phyloP scores from a whole-genome alignment of 1,140 invertebrate species.

The Euura lappo region DNA sequence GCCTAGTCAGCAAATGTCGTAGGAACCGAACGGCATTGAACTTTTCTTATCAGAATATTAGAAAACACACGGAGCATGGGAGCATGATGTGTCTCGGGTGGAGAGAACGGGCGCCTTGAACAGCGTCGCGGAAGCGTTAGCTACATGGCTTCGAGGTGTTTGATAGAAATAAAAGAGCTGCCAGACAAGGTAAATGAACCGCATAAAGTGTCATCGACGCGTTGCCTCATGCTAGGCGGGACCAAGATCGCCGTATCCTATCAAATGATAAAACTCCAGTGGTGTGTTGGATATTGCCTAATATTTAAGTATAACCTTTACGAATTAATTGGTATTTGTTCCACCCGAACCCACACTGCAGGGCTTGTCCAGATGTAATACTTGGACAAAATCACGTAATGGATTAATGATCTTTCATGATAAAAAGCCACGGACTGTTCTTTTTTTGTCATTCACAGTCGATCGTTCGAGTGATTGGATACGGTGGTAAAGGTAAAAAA shows the following conservation, averaged over 20 bases:
- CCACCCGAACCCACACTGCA: too few species aligned
- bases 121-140: not conserved
- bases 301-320: too few species aligned
- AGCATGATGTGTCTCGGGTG: not conserved
- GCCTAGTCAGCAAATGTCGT: too few species aligned
- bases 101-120: not conserved
- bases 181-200: conserved; percentile 30
- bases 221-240: not conserved
- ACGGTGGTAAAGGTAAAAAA: too few species aligned
- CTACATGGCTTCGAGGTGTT: conserved; percentile 21
- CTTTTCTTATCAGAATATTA: not conserved
- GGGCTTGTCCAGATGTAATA: too few species aligned
- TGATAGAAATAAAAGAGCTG: conserved; percentile 8
- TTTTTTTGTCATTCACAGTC: too few species aligned
- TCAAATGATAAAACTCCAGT: not conserved
- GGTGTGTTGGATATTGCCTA: not conserved
- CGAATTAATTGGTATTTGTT: too few species aligned
- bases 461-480: too few species aligned
- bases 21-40: not conserved
- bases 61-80: not conserved
- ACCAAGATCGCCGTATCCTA: not conserved
- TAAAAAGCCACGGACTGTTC: too few species aligned
- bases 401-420: too few species aligned
- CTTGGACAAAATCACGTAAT: too few species aligned
- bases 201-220: conserved; percentile 26